These are phyloP conservation scores for Alentia gelatinosa DNA, from an alignment of 2,888 invertebrate species.

Conservation along the genomic window DNA sequence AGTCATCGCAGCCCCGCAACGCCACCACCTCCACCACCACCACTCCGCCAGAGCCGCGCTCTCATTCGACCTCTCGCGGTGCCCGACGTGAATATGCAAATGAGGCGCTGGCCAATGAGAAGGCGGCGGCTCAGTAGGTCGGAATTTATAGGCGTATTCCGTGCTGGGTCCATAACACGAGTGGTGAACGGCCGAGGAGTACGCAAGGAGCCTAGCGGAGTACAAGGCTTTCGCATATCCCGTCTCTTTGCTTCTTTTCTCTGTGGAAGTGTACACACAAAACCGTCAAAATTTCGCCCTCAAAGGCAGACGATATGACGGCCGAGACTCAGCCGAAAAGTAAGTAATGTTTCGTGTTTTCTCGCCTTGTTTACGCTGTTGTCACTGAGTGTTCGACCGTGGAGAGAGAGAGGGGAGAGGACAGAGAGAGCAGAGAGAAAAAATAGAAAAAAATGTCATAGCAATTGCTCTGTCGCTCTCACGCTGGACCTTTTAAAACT, in stretches of 20 bases:
- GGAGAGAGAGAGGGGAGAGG: not conserved
- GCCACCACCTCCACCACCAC: not conserved
- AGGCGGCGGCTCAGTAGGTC: not conserved
- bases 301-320: constrained; percentile 82
- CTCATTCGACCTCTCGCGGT: constrained; percentile 6
- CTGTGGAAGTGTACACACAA: constrained; percentile 53
- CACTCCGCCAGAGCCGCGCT: not conserved
- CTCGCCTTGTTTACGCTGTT: constrained; percentile 28
- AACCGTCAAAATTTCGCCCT: constrained; percentile 82
- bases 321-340: constrained; percentile 81
- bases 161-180: constrained; percentile 29
- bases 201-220: not conserved
- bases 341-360: constrained; percentile 73
- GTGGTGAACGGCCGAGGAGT: constrained; percentile 50
- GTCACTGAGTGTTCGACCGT: not conserved
- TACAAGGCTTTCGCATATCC: constrained; percentile 31
- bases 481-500: not conserved
- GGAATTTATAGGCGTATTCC: constrained; percentile 51
- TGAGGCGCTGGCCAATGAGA: constrained; percentile 42
- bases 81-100: constrained; percentile 34
- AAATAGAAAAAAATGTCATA: not conserved
- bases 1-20: not conserved
- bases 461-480: not conserved
- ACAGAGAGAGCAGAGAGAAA: not conserved
- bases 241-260: constrained; percentile 30